phyloP scores from a whole-genome alignment of 2,888 invertebrate genomes.

The Terebella lapidaria region DNA sequence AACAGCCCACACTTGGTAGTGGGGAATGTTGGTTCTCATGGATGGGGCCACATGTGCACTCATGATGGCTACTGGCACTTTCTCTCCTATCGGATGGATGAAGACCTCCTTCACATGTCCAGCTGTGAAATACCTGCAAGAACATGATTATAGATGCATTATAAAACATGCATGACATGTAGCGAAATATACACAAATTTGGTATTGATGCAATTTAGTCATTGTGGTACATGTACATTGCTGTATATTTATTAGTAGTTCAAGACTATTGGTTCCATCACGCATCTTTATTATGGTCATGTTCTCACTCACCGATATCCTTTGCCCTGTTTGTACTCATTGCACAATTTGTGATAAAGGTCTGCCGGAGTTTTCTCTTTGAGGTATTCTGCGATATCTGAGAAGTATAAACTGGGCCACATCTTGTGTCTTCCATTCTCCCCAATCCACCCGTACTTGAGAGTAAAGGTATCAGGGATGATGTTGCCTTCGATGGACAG shows the following conservation, averaged over 20 bases:
- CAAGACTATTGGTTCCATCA: too few species aligned
- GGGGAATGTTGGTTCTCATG: neutral
- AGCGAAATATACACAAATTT: too few species aligned
- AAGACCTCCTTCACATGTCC: neutral
- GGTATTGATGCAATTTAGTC: too few species aligned
- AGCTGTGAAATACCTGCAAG: neutral
- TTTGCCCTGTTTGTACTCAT: constrained; percentile 5
- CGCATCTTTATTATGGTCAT: too few species aligned
- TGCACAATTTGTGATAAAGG: neutral
- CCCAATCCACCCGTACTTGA: neutral
- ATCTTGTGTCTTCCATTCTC: neutral
- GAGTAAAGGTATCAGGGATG: neutral
- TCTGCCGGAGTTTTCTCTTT: neutral
- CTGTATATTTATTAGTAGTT: too few species aligned
- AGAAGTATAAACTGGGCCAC: neutral
- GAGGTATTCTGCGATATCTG: too few species aligned
- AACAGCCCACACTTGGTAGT: constrained; percentile 3
- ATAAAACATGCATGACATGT: neutral
- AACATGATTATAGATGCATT: neutral
- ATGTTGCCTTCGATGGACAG: too few species aligned
- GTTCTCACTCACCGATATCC: neutral
- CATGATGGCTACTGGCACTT: neutral
- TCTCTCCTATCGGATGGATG: neutral
- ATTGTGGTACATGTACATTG: too few species aligned
- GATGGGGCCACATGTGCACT: neutral